Conservation (phyloP, 1,140 invertebrate species). For the Rhopalosiphum padi region DNA sequence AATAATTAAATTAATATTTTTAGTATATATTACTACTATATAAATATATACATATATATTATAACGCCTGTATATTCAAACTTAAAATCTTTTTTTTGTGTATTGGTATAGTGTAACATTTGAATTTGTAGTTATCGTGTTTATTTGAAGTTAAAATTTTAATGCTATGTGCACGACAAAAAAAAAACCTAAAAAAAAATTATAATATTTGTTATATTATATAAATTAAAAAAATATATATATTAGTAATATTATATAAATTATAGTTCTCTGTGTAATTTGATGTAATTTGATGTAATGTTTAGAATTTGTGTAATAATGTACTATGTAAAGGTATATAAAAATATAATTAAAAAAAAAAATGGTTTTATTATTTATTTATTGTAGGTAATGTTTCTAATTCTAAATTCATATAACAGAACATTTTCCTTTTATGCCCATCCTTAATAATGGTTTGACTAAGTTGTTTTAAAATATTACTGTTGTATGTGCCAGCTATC, state of each 20-base stretch:
- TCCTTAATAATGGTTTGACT: too few relatives aligned
- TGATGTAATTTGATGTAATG: slow-evolving; percentile 56
- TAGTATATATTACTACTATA: slow-evolving; percentile 22
- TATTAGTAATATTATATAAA: slow-evolving; percentile 54
- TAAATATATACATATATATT: slow-evolving; percentile 41
- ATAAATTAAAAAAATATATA: slow-evolving; percentile 21
- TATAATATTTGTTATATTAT: slow-evolving; percentile 55
- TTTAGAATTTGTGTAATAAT: slow-evolving; percentile 57
- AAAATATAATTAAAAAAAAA: slow-evolving; percentile 52
- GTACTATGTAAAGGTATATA: slow-evolving; percentile 57
- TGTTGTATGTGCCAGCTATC: too few relatives aligned
- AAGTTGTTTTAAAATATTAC: too few relatives aligned
- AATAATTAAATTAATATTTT: slow-evolving; percentile 26
- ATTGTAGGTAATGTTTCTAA: neutral
- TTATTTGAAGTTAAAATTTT: slow-evolving; percentile 23
- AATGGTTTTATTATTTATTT: neutral
- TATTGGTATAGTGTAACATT: slow-evolving; percentile 42
- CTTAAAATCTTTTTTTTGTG: slow-evolving; percentile 25
- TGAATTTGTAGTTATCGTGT: slow-evolving; percentile 51
- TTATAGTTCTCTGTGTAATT: slow-evolving; percentile 55
- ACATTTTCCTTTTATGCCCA: too few relatives aligned
- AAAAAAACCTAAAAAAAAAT: slow-evolving; percentile 29
- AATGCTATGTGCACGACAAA: slow-evolving; percentile 2
- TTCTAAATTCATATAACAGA: neutral
- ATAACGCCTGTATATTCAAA: slow-evolving; percentile 41